phyloP scores from a whole-genome alignment of 2,888 invertebrate species.

The Agonopterix subpropinquella region DNA sequence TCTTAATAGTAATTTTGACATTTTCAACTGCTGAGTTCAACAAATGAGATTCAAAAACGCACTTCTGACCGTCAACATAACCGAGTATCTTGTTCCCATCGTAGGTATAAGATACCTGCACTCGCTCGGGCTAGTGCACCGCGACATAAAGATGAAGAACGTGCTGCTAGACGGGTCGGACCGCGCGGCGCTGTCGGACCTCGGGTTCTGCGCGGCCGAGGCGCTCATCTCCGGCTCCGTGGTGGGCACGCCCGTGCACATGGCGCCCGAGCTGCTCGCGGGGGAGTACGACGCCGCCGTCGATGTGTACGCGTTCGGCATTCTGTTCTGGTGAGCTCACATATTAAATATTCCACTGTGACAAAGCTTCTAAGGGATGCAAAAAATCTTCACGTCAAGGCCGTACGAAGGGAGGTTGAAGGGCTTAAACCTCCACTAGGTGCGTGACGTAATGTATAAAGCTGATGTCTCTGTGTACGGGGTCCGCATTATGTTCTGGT shows the following conservation, averaged over 20 bases:
- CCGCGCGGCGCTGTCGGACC: constrained; percentile 88
- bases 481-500: no score
- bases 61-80: no score
- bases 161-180: constrained; percentile 84
- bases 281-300: constrained; percentile 89
- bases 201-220: constrained; percentile 93
- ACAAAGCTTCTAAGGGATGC: no score
- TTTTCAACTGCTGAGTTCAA: no score
- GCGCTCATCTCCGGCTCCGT: constrained; percentile 94
- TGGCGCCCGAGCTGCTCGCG: constrained; percentile 91
- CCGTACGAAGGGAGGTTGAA: no score
- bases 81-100: no score
- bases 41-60: no score
- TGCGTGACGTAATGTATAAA: no score
- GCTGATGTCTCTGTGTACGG: no score
- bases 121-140: constrained; percentile 90
- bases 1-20: no score
- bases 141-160: constrained; percentile 93
- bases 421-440: no score
- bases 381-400: no score
- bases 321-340: constrained; percentile 83
- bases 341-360: background rate
- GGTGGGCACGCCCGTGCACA: constrained; percentile 92
- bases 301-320: constrained; percentile 93
- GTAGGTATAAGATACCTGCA: constrained; percentile 89